Percentiles rank a stretch among this genome's conserved stretches.
Evolutionary conservation across 1,140 invertebrate genomes (phyloP).

Genomic region (Caerostris extrusa): DNA sequence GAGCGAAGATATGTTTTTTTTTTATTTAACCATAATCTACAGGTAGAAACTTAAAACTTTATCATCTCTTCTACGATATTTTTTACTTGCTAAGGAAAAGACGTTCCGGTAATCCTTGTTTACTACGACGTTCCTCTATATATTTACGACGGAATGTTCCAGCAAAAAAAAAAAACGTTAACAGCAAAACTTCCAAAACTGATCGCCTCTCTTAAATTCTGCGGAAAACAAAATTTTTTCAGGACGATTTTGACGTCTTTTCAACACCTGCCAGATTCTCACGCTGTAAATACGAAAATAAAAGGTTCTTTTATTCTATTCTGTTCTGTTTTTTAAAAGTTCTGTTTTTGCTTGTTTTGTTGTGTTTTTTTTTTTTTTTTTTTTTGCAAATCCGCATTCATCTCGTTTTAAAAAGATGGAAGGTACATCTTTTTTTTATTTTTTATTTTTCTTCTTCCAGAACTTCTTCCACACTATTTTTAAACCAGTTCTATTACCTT

Average conservation of each 20-base stretch:
- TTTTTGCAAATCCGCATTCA: conserved; percentile 3
- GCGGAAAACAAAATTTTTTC: conserved; percentile 14
- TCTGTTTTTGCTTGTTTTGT: too few relatives aligned
- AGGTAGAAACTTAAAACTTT: not conserved
- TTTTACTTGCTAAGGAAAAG: not conserved
- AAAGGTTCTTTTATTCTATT: not conserved
- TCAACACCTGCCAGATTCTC: not conserved
- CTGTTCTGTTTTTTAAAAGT: not conserved
- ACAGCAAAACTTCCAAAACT: not conserved
- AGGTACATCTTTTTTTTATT: not conserved
- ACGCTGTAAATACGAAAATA: conserved; percentile 9
- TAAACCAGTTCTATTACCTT: too few relatives aligned
- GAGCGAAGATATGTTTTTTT: not conserved
- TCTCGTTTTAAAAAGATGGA: not conserved
- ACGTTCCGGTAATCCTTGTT: not conserved
- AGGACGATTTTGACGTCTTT: not conserved
- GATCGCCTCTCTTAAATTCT: not conserved
- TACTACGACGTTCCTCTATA: not conserved
- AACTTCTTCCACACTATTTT: too few relatives aligned
- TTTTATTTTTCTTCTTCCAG: not conserved
- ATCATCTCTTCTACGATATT: not conserved
- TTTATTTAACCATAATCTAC: not conserved
- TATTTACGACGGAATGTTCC: not conserved
- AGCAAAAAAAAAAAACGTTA: not conserved
- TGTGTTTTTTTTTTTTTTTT: not conserved